These are phyloP conservation scores for Drosophila athabasca DNA, from an alignment of 1,140 invertebrate genomes.

Conservation along the genomic window DNA sequence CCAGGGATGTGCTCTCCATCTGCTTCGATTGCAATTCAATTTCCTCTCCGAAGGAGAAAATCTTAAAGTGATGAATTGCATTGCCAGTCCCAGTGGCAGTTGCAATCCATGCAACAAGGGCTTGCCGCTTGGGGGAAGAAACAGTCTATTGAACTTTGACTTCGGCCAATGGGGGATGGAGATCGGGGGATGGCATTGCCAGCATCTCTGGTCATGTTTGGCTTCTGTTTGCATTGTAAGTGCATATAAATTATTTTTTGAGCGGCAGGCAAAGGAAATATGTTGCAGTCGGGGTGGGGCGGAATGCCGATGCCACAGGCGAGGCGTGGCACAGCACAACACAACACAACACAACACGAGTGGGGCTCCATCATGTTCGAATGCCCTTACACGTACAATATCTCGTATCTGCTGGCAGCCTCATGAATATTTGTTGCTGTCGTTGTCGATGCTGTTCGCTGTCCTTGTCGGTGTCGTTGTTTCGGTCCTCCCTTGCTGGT, in stretches of 20 bases:
- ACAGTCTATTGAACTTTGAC: constrained; percentile 47
- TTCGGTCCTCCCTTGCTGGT: constrained; percentile 29
- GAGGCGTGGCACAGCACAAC: constrained; percentile 18
- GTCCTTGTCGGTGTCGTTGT: constrained; percentile 20
- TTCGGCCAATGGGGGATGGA: constrained; percentile 23
- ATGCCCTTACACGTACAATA: constrained; percentile 11
- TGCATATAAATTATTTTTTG: constrained; percentile 52
- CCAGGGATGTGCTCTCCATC: too few species aligned
- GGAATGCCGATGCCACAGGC: constrained; percentile 4
- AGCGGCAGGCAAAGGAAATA: constrained; percentile 35
- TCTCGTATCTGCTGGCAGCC: constrained; percentile 12
- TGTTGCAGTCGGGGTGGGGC: constrained; percentile 24
- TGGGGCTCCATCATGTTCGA: too few species aligned
- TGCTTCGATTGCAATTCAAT: constrained; percentile 23
- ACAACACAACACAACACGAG: background rate
- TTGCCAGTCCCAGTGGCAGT: constrained; percentile 7
- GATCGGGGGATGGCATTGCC: constrained; percentile 5
- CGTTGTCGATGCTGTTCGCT: background rate
- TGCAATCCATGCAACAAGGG: background rate
- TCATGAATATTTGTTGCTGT: constrained; percentile 42
- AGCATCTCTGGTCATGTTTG: background rate
- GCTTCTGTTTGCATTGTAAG: constrained; percentile 16
- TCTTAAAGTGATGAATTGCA: constrained; percentile 40
- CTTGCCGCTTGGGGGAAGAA: too few species aligned
- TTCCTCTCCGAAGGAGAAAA: constrained; percentile 9